A percentile compares a stretch with the other conserved stretches of the same genome.
These are phyloP conservation scores for Drosophila gaucha DNA, from an alignment of 2,888 invertebrate genomes.

Conservation along the genomic window DNA sequence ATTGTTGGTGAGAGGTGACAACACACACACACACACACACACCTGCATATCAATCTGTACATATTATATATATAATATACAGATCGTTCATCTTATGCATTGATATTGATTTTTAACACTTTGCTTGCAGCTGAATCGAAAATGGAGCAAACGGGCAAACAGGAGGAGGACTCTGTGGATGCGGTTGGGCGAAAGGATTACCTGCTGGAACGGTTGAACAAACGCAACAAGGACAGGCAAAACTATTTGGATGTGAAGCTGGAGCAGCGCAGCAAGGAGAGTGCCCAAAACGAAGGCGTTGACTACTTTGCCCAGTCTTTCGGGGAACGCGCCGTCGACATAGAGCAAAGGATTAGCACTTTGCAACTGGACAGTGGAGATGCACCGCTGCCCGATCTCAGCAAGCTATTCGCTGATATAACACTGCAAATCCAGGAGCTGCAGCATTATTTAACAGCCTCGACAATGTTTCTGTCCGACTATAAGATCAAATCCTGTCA, in stretches of 20 bases:
- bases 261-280: slow-evolving; percentile 82
- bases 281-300: slow-evolving; percentile 83
- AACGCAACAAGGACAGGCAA: slow-evolving; percentile 84
- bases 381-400: slow-evolving; percentile 81
- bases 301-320: slow-evolving; percentile 90
- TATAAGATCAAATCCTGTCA: slow-evolving; percentile 93
- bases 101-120: slow-evolving; percentile 73
- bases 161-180: slow-evolving; percentile 42
- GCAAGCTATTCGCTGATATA: slow-evolving; percentile 88
- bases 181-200: slow-evolving; percentile 73
- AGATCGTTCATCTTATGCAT: not conserved
- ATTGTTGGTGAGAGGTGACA: slow-evolving; percentile 13
- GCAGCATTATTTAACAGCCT: slow-evolving; percentile 92
- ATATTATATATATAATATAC: not conserved
- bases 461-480: slow-evolving; percentile 91
- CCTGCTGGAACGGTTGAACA: slow-evolving; percentile 82
- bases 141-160: slow-evolving; percentile 53
- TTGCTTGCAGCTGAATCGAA: slow-evolving; percentile 22
- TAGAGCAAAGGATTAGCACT: slow-evolving; percentile 87
- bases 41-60: not conserved
- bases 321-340: slow-evolving; percentile 87
- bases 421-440: slow-evolving; percentile 90
- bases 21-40: not conserved
- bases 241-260: slow-evolving; percentile 82
- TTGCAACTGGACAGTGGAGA: slow-evolving; percentile 51